Base-by-base conservation (phyloP, 2,113 vertebrate species). In the Seriola dumerili region DNA sequence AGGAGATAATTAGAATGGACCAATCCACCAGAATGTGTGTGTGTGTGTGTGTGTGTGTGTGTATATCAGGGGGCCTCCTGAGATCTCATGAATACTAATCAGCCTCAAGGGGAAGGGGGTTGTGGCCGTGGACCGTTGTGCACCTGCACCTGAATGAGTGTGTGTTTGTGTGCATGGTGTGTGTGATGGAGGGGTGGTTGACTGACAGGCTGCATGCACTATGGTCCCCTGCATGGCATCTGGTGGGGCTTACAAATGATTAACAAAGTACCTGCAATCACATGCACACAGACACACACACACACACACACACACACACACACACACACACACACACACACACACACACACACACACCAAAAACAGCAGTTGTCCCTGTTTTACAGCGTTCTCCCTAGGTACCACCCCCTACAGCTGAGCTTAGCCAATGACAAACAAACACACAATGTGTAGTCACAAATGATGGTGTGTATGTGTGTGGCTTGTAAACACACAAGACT, bases 51-150 rank as follows among this genome's bases (percentile, higher is more conserved):
- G 65, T 48, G 80, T 72, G 46, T 32, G 76, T 80, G 69, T 55
- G 50, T 50, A 65, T 67, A 29, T 66, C 64, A 46, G 50, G 68
- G 67, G 90, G 83, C 76, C 93, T 94, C 90, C 80, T 88, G 93
- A 93, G 91, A 94, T 81, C 88, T 90, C 92, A 94, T 95, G 93
- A 94, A 95, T 95, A 93, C 91, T 93, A 94, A 95, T 94, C 91
- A 95, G 91, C 85, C 90, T 87, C 93, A 74, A 76, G 85, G 88
- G 91, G 72, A 55, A 80, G 71, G 84, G 85, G 84, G 76, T 70
- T 85, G 72, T 72, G 86, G 83, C 86, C 75, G 29, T 29, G 67
- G 88, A 87, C 90, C 80, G 57, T 73, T 71, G 17, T 84, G 84
- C 91, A 91, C 86, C 84, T 91, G 91, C 86, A 90, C 83, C 73